These are phyloP conservation scores for Hololepta plana DNA, from an alignment of 2,888 invertebrate genomes.

Conservation along the genomic window DNA sequence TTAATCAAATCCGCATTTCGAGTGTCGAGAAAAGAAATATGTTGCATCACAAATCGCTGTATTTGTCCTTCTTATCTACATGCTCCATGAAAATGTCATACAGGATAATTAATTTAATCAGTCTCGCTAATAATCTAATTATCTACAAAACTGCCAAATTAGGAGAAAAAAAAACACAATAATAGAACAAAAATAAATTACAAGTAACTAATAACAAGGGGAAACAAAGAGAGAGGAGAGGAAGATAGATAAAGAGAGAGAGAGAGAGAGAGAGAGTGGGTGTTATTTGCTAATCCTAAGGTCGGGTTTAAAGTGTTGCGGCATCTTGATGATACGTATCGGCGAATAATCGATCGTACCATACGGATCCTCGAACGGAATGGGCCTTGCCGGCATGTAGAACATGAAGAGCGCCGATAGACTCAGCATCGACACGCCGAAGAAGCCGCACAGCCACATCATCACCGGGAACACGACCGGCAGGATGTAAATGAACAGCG, in stretches of 20 bases:
- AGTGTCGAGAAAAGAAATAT: too few species aligned
- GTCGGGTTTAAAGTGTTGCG: constrained; percentile 15
- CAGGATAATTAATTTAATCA: too few species aligned
- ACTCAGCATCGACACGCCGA: constrained; percentile 18
- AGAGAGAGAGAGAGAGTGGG: neutral
- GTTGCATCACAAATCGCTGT: too few species aligned
- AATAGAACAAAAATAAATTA: too few species aligned
- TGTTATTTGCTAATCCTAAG: constrained; percentile 13
- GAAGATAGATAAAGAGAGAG: neutral
- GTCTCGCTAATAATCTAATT: too few species aligned
- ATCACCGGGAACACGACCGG: constrained; percentile 11
- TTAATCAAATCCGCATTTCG: too few species aligned
- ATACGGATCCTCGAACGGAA: constrained; percentile 11
- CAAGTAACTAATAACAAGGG: too few species aligned
- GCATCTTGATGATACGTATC: constrained; percentile 19
- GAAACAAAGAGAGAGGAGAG: too few species aligned
- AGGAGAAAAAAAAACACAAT: too few species aligned
- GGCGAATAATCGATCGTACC: constrained; percentile 17
- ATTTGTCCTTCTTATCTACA: too few species aligned
- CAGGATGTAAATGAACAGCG: constrained; percentile 15
- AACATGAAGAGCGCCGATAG: constrained; percentile 9
- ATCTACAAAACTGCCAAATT: too few species aligned
- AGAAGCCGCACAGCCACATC: constrained; percentile 9
- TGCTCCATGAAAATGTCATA: too few species aligned
- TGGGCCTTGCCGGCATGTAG: constrained; percentile 6